Evolutionary conservation across 1,140 invertebrate genomes (phyloP), one percentile per base, ranked within the genome.

Genomic region (Tetragonula clypearis): DNA sequence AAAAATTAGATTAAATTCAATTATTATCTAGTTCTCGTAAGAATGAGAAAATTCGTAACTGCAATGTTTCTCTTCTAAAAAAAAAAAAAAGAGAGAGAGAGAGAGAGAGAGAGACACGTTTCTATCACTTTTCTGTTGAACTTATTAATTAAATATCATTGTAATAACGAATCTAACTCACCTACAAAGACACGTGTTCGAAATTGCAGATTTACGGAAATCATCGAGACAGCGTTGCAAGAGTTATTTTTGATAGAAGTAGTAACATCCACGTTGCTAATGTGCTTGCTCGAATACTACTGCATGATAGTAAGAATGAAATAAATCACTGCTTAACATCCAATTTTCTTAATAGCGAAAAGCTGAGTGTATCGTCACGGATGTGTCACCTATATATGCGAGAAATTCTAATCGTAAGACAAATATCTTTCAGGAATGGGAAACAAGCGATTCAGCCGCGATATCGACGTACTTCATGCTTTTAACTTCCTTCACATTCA

Each of bases 401-500:
- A 0, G 6, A 35, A n/a, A 79, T 12, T n/a, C 19, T 11, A 11
- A 35, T 11, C n/a, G 58, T 8, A 65, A 26, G 1, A 4, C 14
- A 11, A 49, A 74, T 30, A 49, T 17, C n/a, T 90, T 90, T 69
- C 49, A 93, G 92, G 92, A 91, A 71, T 92, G 90, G 88, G 62
- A 87, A 23, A 85, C 81, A 2, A 83, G 76, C 60, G 84, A 91
- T 15, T 71, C 88, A 0, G 58, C 88, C 4, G 88, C 80, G 0
- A 84, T 88, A 4, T 80, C 87, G 15, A 92, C 92, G 0, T 93
- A 93, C 53, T 81, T 78, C 12, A 79, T 89, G 1, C 53, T 92
- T 14, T 72, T 92, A 4, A 55, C 85, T n/a, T 91, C 92, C 2
- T 89, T 93, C 35, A 88, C 76, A 4, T 90, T 91, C 65, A 92